Base-by-base conservation (phyloP, 2,113 vertebrate genomes). In the Platysternon megacephalum region DNA sequence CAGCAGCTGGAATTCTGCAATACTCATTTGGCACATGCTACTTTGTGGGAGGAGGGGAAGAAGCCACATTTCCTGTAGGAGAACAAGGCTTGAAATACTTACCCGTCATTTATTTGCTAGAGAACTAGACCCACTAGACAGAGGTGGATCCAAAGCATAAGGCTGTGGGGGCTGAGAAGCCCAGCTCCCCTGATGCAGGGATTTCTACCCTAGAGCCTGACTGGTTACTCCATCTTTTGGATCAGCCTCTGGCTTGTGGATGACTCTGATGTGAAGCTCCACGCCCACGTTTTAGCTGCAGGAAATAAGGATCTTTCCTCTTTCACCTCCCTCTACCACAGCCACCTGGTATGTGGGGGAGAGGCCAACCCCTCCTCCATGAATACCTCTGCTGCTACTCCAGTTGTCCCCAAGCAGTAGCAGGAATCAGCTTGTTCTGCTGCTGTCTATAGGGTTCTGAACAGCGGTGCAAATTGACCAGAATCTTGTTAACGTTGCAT, bases 1-100 rank as follows among this genome's bases (percentile, higher is more conserved):
- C 1, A 2, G 35, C 42, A 49, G 32, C 28, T 0, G 28, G 19
- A 6, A 26, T 32, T 19, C 68, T 55, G 16, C 5, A 1, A 32
- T 32, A 24, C 16, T 24, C 3, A 0, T 4, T 32, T 14, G 55
- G 65, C 0, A 35, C 39, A 21, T 35, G 48, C 48, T 2, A 35
- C 26, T 49, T 11, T 13, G 6, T 4, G 22, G 46, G 13, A n/a
- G 35, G 6, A 29, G 44, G 21, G 21, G 44, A 10, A 22, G 29
- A 21, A 11, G 17, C n/a, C 61, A 10, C 8, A 29, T 52, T 85
- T 76, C 29, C 12, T 32, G 91, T 52, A 86, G 87, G 52, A 74
- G 52, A 11, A 9, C 0, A 19, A 53, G n/a, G 78, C 78, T 19
- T 13, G 8, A 21, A 72, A 72, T 72, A 72, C 65, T 10, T 39